A percentile compares a stretch with the other conserved stretches of the same genome.
These are phyloP conservation scores for Scytalopus superciliaris DNA, from an alignment of 2,113 vertebrate species.

Conservation along the genomic window DNA sequence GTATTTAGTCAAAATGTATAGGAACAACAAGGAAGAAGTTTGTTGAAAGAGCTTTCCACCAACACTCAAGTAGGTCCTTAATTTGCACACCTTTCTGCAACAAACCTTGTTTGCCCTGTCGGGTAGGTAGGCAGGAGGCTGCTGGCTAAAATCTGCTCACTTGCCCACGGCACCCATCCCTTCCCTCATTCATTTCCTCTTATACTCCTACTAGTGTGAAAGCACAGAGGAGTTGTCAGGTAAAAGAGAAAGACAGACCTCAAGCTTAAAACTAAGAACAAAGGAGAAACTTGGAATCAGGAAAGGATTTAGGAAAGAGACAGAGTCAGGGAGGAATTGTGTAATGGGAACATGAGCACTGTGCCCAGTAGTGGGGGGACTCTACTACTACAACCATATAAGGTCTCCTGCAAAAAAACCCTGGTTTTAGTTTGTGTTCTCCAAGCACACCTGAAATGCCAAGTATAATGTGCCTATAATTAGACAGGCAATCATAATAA, in stretches of 20 bases:
- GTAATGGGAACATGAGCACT: neutral
- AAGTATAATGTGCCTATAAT: conserved; percentile 24
- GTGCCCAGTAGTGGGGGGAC: neutral
- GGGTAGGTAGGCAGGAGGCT: neutral
- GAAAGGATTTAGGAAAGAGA: neutral
- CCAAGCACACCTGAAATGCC: conserved; percentile 32
- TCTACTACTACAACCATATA: neutral
- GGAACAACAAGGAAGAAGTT: neutral
- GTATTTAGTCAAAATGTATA: neutral
- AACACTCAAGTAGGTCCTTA: neutral
- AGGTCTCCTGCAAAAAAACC: neutral
- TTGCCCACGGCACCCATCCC: neutral
- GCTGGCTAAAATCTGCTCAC: neutral
- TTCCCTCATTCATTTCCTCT: neutral
- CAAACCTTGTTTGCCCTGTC: neutral
- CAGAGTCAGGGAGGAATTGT: neutral
- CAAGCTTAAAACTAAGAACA: neutral
- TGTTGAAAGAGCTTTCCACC: neutral
- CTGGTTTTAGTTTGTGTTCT: neutral
- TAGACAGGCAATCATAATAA: conserved; percentile 26
- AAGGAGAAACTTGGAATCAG: neutral
- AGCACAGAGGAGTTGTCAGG: neutral
- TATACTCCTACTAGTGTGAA: neutral
- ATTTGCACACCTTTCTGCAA: neutral
- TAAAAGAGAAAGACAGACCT: neutral